Evolutionary conservation across 2,888 invertebrate species (phyloP).

Genomic region (Machimus rusticus): DNA sequence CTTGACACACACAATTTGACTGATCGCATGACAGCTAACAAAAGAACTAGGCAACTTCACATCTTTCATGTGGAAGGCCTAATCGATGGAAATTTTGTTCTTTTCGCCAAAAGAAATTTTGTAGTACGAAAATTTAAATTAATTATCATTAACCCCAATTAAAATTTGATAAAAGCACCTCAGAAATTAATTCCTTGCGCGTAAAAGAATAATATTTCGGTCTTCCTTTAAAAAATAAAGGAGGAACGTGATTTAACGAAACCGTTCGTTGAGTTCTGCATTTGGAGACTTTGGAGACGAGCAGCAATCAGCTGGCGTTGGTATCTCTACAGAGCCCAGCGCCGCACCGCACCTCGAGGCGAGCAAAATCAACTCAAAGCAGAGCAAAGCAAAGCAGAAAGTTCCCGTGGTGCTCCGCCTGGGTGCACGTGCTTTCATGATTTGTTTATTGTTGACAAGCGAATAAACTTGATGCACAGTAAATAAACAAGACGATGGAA

Average conservation of each 20-base stretch:
- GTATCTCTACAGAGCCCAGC: neutral
- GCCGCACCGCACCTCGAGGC: neutral
- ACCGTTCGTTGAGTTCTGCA: neutral
- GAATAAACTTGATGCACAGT: neutral
- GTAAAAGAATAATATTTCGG: neutral
- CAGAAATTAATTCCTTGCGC: neutral
- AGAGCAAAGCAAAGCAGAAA: neutral
- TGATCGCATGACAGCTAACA: neutral
- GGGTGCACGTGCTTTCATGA: neutral
- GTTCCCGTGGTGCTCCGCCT: neutral
- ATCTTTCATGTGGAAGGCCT: neutral
- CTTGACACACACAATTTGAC: conserved; percentile 7
- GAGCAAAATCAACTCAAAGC: neutral
- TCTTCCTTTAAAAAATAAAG: neutral
- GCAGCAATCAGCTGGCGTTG: neutral
- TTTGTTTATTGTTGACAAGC: neutral
- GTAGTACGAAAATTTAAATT: neutral
- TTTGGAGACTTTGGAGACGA: neutral
- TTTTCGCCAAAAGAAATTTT: neutral
- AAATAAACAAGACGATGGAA: neutral
- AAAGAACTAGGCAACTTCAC: neutral
- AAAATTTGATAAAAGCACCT: neutral
- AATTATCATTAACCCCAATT: neutral
- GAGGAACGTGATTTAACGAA: neutral
- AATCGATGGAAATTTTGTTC: neutral